phyloP scores from a whole-genome alignment of 2,113 vertebrate genomes.

The Prietella phreatophila region DNA sequence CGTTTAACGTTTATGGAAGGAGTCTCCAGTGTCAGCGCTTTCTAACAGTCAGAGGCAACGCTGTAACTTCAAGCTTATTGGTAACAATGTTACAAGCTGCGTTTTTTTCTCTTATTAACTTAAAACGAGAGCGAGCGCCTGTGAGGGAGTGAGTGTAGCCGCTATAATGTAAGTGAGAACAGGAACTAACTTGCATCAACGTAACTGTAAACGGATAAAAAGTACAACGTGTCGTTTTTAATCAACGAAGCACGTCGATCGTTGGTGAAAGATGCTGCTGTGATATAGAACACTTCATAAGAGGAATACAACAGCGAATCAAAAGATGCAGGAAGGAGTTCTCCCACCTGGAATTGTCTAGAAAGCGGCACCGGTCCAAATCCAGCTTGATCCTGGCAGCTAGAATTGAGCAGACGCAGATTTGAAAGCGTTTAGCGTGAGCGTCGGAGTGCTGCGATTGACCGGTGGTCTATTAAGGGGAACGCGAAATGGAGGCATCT shows the following conservation, averaged over 20 bases:
- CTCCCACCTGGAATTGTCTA: too few species aligned
- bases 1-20: neutral
- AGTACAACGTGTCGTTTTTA: neutral
- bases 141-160: neutral
- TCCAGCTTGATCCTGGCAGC: slow-evolving; percentile 5
- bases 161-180: neutral
- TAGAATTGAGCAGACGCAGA: neutral
- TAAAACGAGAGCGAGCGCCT: neutral
- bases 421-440: slow-evolving; percentile 24
- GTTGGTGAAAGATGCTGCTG: neutral
- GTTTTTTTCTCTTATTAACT: neutral
- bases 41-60: neutral
- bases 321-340: neutral
- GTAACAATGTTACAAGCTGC: neutral
- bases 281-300: neutral
- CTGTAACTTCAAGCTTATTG: too few species aligned
- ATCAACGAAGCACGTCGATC: neutral
- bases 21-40: neutral
- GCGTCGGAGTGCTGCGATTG: slow-evolving; percentile 8
- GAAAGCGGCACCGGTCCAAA: neutral
- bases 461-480: slow-evolving; percentile 37
- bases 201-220: neutral
- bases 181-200: neutral
- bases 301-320: neutral
- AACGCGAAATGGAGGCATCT: slow-evolving; percentile 12